Evolutionary conservation across 2,888 invertebrate species (phyloP).

Genomic region (Diarsia mendica): DNA sequence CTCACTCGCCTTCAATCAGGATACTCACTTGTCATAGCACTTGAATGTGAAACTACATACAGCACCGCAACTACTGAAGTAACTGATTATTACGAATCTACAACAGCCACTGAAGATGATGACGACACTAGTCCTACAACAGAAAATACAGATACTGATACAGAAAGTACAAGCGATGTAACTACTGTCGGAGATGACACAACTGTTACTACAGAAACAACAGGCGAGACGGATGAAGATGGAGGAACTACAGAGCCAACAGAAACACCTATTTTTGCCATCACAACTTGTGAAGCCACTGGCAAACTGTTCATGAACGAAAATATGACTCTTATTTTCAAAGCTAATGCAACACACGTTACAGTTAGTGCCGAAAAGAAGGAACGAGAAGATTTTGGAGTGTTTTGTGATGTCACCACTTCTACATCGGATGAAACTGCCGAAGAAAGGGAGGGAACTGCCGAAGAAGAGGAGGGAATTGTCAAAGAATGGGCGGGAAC

Average conservation of each 20-base stretch:
- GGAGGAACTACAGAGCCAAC: slow-evolving; percentile 20
- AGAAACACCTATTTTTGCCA: slow-evolving; percentile 13
- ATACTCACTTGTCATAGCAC: slow-evolving; percentile 78
- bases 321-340: slow-evolving; percentile 73
- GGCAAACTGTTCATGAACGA: slow-evolving; percentile 77
- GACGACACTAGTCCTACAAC: not conserved
- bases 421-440: slow-evolving; percentile 72
- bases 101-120: slow-evolving; percentile 10
- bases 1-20: slow-evolving; percentile 76
- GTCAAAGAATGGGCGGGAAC: slow-evolving; percentile 73
- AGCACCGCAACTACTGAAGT: slow-evolving; percentile 40
- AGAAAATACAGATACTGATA: not conserved
- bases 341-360: slow-evolving; percentile 72
- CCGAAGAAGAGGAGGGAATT: slow-evolving; percentile 73
- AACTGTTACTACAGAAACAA: not conserved
- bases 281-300: slow-evolving; percentile 69
- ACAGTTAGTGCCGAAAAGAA: slow-evolving; percentile 65
- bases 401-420: slow-evolving; percentile 70
- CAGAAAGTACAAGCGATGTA: not conserved
- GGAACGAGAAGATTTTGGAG: slow-evolving; percentile 73
- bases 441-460: slow-evolving; percentile 70
- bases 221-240: slow-evolving; percentile 19
- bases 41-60: slow-evolving; percentile 73
- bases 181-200: not conserved
- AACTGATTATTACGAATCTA: slow-evolving; percentile 18